phyloP scores from a whole-genome alignment of 35 echinoderm and acorn worm species.

The Amphiura filiformis region DNA sequence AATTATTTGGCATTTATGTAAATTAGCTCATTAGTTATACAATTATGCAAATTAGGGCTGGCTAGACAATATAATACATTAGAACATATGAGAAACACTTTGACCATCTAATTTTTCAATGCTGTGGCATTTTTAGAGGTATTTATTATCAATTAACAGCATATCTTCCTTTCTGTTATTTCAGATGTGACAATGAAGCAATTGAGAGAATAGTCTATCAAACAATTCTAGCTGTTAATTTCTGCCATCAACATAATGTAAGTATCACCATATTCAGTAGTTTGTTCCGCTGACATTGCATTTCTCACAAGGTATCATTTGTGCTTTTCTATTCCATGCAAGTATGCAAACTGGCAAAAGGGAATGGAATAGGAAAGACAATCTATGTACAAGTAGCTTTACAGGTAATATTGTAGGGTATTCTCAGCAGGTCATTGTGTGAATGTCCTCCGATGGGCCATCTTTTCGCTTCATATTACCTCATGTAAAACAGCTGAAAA shows the following conservation, averaged over 20 bases:
- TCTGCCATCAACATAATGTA: conserved; percentile 99
- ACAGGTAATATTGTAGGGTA: neutral
- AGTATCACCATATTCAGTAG: conserved; percentile 27
- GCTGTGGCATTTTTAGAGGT: too few relatives aligned
- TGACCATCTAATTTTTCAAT: too few relatives aligned
- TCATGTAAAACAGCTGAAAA: neutral
- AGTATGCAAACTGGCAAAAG: too few relatives aligned
- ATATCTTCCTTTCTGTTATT: conserved; percentile 13
- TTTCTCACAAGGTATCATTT: neutral
- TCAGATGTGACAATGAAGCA: conserved; percentile 65
- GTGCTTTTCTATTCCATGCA: too few relatives aligned
- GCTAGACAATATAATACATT: too few relatives aligned
- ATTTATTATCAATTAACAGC: neutral
- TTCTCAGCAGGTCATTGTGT: neutral
- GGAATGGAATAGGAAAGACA: too few relatives aligned
- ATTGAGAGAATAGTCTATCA: conserved; percentile 86
- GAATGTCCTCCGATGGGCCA: neutral
- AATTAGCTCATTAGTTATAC: too few relatives aligned
- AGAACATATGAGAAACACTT: too few relatives aligned
- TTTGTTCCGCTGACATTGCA: neutral
- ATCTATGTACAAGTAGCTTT: too few relatives aligned
- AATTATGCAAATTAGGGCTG: too few relatives aligned
- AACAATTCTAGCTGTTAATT: conserved; percentile 94
- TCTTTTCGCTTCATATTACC: neutral
- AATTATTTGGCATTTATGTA: too few relatives aligned